Evolutionary conservation across 2,888 invertebrate species (phyloP), one percentile per base, ranked within the genome.

Genomic region (Eupithecia pulchellata): DNA sequence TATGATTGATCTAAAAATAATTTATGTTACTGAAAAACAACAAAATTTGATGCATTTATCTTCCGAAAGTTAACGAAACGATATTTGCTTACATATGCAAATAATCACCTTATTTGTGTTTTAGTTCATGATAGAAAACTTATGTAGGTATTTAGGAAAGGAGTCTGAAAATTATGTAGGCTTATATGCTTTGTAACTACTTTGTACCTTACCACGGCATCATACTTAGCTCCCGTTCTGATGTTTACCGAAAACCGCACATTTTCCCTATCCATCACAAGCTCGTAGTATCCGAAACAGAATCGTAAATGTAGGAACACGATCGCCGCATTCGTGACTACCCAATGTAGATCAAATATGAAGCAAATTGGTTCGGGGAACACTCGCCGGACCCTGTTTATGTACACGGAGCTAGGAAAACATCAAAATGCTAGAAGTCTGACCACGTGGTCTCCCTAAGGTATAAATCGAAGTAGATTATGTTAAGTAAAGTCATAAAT

Each of bases 281-380:
- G 68, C 75, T 76, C 79, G 77, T 36, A 39, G 76, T 78, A 78
- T 80, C 80, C 71, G 79, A 86, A 89, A 88, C 87, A 80, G 89
- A 89, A 88, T 88, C 80, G 75, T 81, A 88, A 87, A 89, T 89
- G 84, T 82, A 75, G 74, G 69, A 58, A 78, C 81, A 79, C 81
- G 81, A 83, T 82, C 79, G 79, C 42, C 72, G 80, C 81, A 82
- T 80, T 82, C 82, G 82, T 81, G 82, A 85, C 83, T 86, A 81
- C 83, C 85, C 84, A 79, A 82, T 84, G 81, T 80, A 84, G 84
- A 84, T 86, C 86, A 88, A 89, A 89, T 86, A 87, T 86, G 82
- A 83, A 77, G 76, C 78, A 81, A 86, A 87, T 87, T 85, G 86
- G 81, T 82, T 84, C 77, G 74, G 77, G 79, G 77, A 69, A 68